Percentiles rank a stretch among this genome's conserved stretches.
Evolutionary conservation across 2,797 vertebrate genomes (phyloP).

Genomic region (Pantherophis alleghaniensis): DNA sequence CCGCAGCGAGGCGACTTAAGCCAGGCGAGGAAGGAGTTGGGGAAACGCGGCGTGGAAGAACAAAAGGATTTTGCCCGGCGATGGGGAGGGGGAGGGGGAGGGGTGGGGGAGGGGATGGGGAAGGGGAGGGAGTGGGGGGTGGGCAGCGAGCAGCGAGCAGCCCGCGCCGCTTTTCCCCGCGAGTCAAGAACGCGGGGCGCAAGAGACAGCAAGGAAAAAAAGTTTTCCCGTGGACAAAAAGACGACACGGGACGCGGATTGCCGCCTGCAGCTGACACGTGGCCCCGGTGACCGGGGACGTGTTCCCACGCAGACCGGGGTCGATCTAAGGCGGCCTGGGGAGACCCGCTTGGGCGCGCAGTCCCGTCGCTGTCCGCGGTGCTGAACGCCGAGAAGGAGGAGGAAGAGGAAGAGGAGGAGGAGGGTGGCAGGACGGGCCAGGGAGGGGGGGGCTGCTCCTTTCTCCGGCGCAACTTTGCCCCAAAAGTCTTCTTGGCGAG

Average conservation of each 20-base stretch:
- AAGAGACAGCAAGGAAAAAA: not conserved
- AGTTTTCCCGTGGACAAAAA: not conserved
- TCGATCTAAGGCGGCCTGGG: not conserved
- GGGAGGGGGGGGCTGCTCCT: not conserved
- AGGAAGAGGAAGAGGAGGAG: not conserved
- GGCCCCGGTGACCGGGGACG: not conserved
- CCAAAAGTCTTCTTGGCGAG: not conserved
- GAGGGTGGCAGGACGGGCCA: not conserved
- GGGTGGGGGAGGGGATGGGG: too few species aligned
- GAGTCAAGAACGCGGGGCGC: not conserved
- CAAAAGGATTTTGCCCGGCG: not conserved
- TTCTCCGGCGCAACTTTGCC: not conserved
- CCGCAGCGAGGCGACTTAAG: not conserved
- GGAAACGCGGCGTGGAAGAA: not conserved
- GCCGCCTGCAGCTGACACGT: not conserved
- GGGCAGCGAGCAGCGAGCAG: not conserved
- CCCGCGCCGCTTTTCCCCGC: not conserved
- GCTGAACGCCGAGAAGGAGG: not conserved
- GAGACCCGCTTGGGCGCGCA: rapidly evolving
- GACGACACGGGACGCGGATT: not conserved
- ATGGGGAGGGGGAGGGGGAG: not conserved
- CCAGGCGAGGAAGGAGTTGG: not conserved
- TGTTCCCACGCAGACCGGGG: not conserved
- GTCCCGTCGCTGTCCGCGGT: not conserved
- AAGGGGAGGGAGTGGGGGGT: too few species aligned